A percentile compares a stretch with the other conserved stretches of the same genome.
phyloP scores from a whole-genome alignment of 1,140 invertebrate genomes.

The Lasioglossum baleicum region DNA sequence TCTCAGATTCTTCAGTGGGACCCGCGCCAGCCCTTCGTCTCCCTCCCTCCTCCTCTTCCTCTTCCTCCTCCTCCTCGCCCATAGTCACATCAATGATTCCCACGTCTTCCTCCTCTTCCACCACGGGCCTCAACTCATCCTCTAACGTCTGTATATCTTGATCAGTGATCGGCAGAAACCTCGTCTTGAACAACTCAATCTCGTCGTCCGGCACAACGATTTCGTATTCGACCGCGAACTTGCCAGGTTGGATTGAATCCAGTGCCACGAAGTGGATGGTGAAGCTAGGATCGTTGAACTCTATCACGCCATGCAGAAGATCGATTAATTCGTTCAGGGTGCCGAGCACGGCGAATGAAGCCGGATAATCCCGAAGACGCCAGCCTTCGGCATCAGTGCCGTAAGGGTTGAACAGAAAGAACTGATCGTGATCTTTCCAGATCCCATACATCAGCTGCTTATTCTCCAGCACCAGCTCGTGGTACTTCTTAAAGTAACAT shows the following conservation, averaged over 20 bases:
- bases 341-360: conserved; percentile 62
- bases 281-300: conserved; percentile 69
- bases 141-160: conserved; percentile 61
- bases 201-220: conserved; percentile 43
- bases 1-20: conserved; percentile 5
- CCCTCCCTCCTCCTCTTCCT: conserved; percentile 48
- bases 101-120: background rate
- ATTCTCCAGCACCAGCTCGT: conserved; percentile 71
- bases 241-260: conserved; percentile 58
- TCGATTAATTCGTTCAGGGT: conserved; percentile 66
- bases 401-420: conserved; percentile 74
- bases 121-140: background rate
- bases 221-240: conserved; percentile 41
- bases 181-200: conserved; percentile 64
- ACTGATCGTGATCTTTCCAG: conserved; percentile 65
- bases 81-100: background rate
- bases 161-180: conserved; percentile 71
- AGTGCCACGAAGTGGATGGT: conserved; percentile 65
- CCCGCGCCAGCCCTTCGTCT: background rate
- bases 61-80: conserved; percentile 41
- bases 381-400: conserved; percentile 70
- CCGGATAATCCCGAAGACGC: conserved; percentile 57
- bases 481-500: conserved; percentile 65
- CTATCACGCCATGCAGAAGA: conserved; percentile 65
- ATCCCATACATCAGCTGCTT: conserved; percentile 68